Evolutionary conservation across 2,797 vertebrate species (phyloP), one percentile per base, ranked within the genome.

Genomic region (Peromyscus attwateri): DNA sequence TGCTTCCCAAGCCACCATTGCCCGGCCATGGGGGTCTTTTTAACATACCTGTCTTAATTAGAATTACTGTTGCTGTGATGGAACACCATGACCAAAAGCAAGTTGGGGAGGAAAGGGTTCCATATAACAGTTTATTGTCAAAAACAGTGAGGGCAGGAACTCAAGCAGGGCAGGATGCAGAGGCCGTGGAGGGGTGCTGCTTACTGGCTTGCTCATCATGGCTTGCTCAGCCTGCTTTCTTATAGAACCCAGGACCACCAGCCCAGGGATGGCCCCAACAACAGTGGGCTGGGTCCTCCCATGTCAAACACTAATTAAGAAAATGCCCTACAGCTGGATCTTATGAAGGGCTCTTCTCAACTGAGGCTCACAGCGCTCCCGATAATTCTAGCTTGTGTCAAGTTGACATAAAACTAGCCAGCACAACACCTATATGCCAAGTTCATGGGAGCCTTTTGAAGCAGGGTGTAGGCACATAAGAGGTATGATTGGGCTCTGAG

Each of bases 371-470:
- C 13, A 70, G 27, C 23, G 17, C 19, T 52, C 23, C 66, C 0
- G 1, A 70, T n/a, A 70, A 70, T 23, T 70, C 46, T 52, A 87
- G 84, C 43, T 52, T 52, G 6, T 27, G 66, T 37, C 64, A n/a
- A 84, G 40, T 16, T 70, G 64, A 17, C 46, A 70, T 49, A 85
- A 13, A 85, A 37, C 64, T 27, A 87, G 84, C 19, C 46, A 25
- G 46, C 62, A 68, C 6, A 34, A 12, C 64, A 91, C 71, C 55
- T 81, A 34, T 77, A 66, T 89, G 66, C 52, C 95, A 34, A 73
- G 81, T 70, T 29, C 29, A 27, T n/a, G 75, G 60, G 43, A 34
- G 83, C 23, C 31, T 85, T 93, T 31, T 92, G 93, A 96, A 93
- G 71, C 40, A 95, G 87, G 49, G 87, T 37, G 49, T 43, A 79